Percentiles rank a stretch among this genome's conserved stretches.
Evolutionary conservation across 2,113 vertebrate species (phyloP).

Genomic region (Hyperopisus bebe): DNA sequence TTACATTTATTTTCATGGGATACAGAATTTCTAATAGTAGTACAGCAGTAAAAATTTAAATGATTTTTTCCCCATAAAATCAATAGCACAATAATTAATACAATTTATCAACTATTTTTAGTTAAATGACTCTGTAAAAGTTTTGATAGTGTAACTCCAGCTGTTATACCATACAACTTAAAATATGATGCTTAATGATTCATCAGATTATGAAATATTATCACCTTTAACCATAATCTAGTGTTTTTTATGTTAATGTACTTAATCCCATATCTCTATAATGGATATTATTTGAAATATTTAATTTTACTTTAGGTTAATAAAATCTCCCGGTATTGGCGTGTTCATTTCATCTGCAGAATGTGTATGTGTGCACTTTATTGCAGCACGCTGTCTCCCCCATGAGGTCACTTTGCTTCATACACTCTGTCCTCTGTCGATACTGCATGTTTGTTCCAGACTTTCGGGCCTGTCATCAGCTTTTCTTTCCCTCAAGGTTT

Average conservation of each 20-base stretch:
- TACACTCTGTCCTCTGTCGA: background rate
- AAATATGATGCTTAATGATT: background rate
- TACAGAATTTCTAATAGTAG: background rate
- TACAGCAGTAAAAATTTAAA: background rate
- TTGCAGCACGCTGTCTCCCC: background rate
- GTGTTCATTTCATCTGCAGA: background rate
- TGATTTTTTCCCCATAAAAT: background rate
- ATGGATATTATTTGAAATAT: background rate
- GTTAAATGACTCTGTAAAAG: background rate
- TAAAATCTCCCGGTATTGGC: background rate
- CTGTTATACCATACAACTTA: background rate
- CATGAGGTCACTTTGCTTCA: background rate
- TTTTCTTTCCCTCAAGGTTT: slow-evolving; percentile 27
- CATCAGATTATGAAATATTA: background rate
- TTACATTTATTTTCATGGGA: background rate
- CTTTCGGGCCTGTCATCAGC: slow-evolving; percentile 10
- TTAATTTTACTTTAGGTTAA: background rate
- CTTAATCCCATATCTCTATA: background rate
- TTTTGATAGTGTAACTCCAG: background rate
- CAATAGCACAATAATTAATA: background rate
- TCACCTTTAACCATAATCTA: background rate
- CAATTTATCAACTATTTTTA: background rate
- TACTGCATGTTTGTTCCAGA: background rate
- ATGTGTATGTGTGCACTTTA: background rate
- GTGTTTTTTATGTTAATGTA: background rate